Conservation (phyloP, 2,113 vertebrate genomes). For the Edolisoma coerulescens region DNA sequence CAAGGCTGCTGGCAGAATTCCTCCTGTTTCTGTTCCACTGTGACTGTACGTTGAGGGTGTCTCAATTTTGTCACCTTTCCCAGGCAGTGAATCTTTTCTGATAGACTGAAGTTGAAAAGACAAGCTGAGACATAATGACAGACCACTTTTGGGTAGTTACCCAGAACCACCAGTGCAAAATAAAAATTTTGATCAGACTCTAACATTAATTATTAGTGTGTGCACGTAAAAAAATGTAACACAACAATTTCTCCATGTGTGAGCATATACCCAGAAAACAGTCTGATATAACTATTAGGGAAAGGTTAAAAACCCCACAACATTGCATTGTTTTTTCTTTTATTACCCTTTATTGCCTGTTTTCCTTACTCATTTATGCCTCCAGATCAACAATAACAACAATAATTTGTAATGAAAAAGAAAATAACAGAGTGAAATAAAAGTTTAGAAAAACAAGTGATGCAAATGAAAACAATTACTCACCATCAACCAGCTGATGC, state of each 20-base stretch:
- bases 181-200: not conserved
- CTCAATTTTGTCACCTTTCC: not conserved
- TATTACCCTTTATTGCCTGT: not conserved
- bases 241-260: not conserved
- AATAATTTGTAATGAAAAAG: not conserved
- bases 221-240: not conserved
- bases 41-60: not conserved
- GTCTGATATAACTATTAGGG: not conserved
- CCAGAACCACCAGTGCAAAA: not conserved
- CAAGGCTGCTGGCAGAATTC: not conserved
- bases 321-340: not conserved
- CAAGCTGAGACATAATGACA: not conserved
- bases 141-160: not conserved
- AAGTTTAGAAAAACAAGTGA: not conserved
- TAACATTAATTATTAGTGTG: not conserved
- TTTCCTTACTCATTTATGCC: not conserved
- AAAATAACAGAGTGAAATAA: not conserved
- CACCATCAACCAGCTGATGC: fast-evolving
- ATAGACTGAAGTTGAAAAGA: not conserved
- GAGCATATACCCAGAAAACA: not conserved
- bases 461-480: not conserved
- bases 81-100: not conserved
- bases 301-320: not conserved
- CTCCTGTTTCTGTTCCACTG: not conserved
- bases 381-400: not conserved